These are phyloP conservation scores for Myiopsitta monachus DNA, from an alignment of 2,113 vertebrate species.

Conservation along the genomic window DNA sequence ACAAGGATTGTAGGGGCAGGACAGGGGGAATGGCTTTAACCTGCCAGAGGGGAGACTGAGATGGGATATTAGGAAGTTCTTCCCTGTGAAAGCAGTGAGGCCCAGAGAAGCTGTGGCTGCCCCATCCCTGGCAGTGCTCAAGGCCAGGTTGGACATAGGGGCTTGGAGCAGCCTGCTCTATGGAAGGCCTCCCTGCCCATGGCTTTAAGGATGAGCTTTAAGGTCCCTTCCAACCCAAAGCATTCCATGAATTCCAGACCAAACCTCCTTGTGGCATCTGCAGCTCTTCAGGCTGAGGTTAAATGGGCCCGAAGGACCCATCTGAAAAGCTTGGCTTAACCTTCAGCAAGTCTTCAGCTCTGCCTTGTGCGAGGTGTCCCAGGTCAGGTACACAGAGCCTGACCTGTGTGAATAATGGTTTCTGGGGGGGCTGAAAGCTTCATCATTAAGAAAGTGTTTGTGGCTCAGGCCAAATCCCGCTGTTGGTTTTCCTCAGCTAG, in stretches of 20 bases:
- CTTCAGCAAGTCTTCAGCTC: slow-evolving; percentile 28
- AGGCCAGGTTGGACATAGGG: neutral
- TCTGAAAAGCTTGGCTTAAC: neutral
- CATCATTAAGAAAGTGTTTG: slow-evolving; percentile 44
- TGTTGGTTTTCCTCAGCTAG: slow-evolving; percentile 50
- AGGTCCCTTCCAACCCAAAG: neutral
- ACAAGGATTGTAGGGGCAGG: neutral
- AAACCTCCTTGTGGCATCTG: neutral
- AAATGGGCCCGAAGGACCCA: neutral
- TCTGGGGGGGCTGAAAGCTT: slow-evolving; percentile 32
- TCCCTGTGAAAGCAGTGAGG: neutral
- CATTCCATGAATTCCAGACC: neutral
- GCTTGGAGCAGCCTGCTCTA: neutral
- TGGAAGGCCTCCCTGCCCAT: neutral
- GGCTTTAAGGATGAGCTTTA: neutral
- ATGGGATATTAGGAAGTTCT: neutral
- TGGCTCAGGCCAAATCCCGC: slow-evolving; percentile 4
- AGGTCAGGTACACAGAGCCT: neutral
- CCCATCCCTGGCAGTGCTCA: neutral
- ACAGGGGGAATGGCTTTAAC: neutral
- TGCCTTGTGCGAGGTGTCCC: neutral
- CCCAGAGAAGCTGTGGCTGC: neutral
- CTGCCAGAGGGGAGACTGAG: neutral
- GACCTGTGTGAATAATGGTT: neutral
- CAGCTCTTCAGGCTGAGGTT: neutral